Evolutionary conservation across 1,140 invertebrate species (phyloP).

Genomic region (Aphidius ervi): DNA sequence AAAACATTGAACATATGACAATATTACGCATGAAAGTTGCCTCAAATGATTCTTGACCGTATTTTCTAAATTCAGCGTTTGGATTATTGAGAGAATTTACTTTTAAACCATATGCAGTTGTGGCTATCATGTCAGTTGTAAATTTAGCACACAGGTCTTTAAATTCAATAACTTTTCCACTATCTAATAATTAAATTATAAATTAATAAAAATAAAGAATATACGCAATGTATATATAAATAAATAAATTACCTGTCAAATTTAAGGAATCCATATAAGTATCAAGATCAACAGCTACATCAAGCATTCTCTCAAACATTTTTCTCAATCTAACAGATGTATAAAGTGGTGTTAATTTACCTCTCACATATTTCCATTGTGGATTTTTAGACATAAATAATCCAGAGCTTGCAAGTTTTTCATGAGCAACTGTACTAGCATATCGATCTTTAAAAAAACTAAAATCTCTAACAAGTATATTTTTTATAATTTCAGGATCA

Average conservation of each 20-base stretch:
- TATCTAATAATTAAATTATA: slow-evolving; percentile 11
- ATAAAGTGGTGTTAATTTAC: slow-evolving; percentile 46
- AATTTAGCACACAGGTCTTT: slow-evolving; percentile 51
- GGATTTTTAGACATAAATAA: slow-evolving; percentile 38
- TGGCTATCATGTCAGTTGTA: slow-evolving; percentile 60
- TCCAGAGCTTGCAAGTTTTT: slow-evolving; percentile 33
- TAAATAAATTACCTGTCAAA: slow-evolving; percentile 24
- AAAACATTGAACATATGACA: too few relatives aligned
- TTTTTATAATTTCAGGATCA: slow-evolving; percentile 48
- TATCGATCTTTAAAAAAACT: slow-evolving; percentile 41
- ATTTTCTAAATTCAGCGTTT: slow-evolving; percentile 20
- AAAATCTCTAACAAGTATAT: slow-evolving; percentile 52
- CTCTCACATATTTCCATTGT: slow-evolving; percentile 43
- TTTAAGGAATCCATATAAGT: slow-evolving; percentile 29
- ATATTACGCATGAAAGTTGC: too few relatives aligned
- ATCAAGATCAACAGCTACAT: slow-evolving; percentile 43
- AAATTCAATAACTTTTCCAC: slow-evolving; percentile 33
- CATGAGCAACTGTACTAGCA: slow-evolving; percentile 22
- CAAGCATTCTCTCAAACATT: slow-evolving; percentile 45
- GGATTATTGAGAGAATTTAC: slow-evolving; percentile 55
- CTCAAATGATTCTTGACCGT: too few relatives aligned
- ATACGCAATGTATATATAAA: background rate
- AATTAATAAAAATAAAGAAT: background rate
- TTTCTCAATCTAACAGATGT: slow-evolving; percentile 46
- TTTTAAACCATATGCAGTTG: slow-evolving; percentile 59